A percentile compares a stretch with the other conserved stretches of the same genome.
These are phyloP conservation scores for Diplolepis rosae DNA, from an alignment of 2,888 invertebrate genomes.

Conservation along the genomic window DNA sequence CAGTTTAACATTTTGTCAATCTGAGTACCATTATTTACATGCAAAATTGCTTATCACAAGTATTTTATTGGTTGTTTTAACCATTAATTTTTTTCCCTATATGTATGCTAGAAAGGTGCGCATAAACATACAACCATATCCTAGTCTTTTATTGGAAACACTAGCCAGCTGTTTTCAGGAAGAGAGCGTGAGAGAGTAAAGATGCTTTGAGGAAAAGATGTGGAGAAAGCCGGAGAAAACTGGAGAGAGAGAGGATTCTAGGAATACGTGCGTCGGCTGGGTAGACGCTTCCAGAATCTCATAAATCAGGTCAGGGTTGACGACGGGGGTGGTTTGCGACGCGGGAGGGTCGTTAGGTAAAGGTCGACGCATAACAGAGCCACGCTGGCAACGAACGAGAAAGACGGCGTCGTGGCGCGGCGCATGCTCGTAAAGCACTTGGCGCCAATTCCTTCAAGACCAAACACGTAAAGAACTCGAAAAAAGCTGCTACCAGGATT, in stretches of 20 bases:
- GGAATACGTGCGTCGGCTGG: constrained; percentile 60
- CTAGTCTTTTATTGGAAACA: constrained; percentile 62
- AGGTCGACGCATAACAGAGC: constrained; percentile 71
- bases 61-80: too few species aligned
- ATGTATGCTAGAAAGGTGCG: background rate
- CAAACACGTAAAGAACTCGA: constrained; percentile 33
- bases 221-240: constrained; percentile 23
- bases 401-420: constrained; percentile 55
- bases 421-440: constrained; percentile 66
- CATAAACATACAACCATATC: background rate
- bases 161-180: constrained; percentile 67
- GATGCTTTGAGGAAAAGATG: constrained; percentile 15
- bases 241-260: constrained; percentile 51
- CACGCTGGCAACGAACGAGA: constrained; percentile 54
- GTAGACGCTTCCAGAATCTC: constrained; percentile 78
- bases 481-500: constrained; percentile 41
- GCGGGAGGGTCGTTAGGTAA: constrained; percentile 66
- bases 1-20: too few species aligned
- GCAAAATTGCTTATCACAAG: too few species aligned
- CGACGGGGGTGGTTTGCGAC: constrained; percentile 63
- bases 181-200: constrained; percentile 34
- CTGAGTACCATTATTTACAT: too few species aligned
- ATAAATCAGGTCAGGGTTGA: constrained; percentile 78
- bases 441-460: constrained; percentile 66
- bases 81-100: too few species aligned